Conservation (phyloP, 2,888 invertebrate genomes). For the Coleophora flavipennella region DNA sequence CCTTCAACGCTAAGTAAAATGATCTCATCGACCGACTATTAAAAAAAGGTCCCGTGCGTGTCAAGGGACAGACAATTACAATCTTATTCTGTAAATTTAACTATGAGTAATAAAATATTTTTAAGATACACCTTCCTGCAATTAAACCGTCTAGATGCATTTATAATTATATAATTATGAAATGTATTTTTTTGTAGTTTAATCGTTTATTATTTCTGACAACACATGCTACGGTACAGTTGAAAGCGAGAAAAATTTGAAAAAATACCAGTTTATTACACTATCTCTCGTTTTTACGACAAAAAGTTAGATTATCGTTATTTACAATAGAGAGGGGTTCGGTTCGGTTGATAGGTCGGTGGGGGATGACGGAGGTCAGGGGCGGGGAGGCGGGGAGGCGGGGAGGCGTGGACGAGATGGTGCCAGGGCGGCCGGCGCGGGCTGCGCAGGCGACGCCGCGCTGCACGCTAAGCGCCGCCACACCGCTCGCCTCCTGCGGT, state of each 20-base stretch:
- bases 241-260: conserved; percentile 71
- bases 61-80: conserved; percentile 38
- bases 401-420: too few relatives aligned
- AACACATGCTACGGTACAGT: conserved; percentile 73
- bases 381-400: conserved; percentile 21
- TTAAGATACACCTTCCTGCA: conserved; percentile 68
- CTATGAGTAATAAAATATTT: conserved; percentile 67
- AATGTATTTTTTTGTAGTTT: conserved; percentile 67
- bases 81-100: conserved; percentile 61
- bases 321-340: conserved; percentile 63
- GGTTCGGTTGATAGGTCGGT: conserved; percentile 24
- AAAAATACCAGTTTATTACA: conserved; percentile 71
- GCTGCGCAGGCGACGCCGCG: conserved; percentile 18
- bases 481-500: conserved; percentile 67
- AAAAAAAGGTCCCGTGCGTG: conserved; percentile 46
- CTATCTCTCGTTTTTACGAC: conserved; percentile 71
- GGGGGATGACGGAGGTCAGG: conserved; percentile 21
- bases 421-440: conserved; percentile 19
- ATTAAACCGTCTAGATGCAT: conserved; percentile 65
- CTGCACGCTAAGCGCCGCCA: conserved; percentile 46
- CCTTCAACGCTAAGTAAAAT: conserved; percentile 29
- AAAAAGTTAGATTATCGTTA: conserved; percentile 67
- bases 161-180: conserved; percentile 55
- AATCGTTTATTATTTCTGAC: conserved; percentile 62
- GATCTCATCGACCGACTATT: conserved; percentile 34